A percentile compares a stretch with the other conserved stretches of the same genome.
phyloP scores from a whole-genome alignment of 2,888 invertebrate genomes.

The Sycophila texana region DNA sequence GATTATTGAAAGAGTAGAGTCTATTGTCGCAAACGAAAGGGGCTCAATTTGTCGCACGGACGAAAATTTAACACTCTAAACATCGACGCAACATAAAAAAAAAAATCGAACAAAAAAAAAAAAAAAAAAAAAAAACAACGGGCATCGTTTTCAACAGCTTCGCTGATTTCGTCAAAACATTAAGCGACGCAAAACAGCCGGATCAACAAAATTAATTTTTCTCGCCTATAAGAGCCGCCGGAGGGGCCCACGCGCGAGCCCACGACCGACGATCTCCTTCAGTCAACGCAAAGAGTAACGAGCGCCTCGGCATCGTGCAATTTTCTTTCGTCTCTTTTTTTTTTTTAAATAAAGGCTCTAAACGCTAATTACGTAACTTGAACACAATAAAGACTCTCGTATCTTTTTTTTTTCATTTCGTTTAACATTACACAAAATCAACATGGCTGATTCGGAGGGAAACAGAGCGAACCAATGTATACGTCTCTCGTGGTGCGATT shows the following conservation, averaged over 20 bases:
- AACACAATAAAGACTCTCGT: constrained; percentile 64
- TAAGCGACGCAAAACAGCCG: constrained; percentile 45
- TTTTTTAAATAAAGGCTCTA: constrained; percentile 58
- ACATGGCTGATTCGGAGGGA: constrained; percentile 65
- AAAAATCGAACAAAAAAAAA: constrained; percentile 21
- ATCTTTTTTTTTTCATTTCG: constrained; percentile 29
- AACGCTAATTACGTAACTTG: constrained; percentile 62
- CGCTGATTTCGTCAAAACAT: constrained; percentile 36
- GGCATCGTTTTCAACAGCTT: constrained; percentile 32
- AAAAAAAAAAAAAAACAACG: constrained; percentile 39
- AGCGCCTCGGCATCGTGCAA: constrained; percentile 18
- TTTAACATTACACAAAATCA: constrained; percentile 63
- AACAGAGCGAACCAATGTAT: constrained; percentile 58
- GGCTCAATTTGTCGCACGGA: constrained; percentile 32
- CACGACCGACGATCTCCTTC: constrained; percentile 1
- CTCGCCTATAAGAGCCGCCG: constrained; percentile 23
- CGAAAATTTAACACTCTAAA: constrained; percentile 43
- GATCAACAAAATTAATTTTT: constrained; percentile 52
- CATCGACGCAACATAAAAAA: constrained; percentile 38
- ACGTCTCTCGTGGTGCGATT: constrained; percentile 43
- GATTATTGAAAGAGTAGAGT: constrained; percentile 24
- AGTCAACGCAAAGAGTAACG: constrained; percentile 29
- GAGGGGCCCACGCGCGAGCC: not conserved
- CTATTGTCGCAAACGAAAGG: constrained; percentile 8
- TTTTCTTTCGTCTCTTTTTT: constrained; percentile 13